Evolutionary conservation across 2,113 vertebrate species (phyloP).

Genomic region (Trichechus manatus): DNA sequence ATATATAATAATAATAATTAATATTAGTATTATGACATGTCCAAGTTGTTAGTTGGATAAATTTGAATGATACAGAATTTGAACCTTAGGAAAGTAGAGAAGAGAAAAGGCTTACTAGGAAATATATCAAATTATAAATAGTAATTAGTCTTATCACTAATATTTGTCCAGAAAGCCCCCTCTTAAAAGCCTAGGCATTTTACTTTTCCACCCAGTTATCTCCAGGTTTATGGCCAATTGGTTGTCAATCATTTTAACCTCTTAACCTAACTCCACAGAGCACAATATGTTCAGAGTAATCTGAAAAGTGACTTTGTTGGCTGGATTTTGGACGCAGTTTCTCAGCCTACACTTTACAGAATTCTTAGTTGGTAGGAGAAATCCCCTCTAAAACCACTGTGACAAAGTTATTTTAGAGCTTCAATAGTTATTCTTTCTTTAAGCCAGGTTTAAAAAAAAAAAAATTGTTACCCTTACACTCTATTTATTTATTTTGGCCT

Average conservation of each 20-base stretch:
- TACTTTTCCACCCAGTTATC: neutral
- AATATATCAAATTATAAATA: neutral
- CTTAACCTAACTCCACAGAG: neutral
- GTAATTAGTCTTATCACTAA: neutral
- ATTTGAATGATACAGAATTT: neutral
- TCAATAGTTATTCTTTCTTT: constrained; percentile 78
- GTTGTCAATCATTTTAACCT: constrained; percentile 28
- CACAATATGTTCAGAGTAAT: constrained; percentile 51
- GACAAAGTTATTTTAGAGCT: constrained; percentile 79
- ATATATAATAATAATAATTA: neutral
- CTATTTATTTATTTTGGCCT: constrained; percentile 90
- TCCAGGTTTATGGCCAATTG: neutral
- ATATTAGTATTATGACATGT: neutral
- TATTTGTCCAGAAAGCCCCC: neutral
- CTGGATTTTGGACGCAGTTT: constrained; percentile 29
- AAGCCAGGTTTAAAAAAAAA: constrained; percentile 60
- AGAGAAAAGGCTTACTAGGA: neutral
- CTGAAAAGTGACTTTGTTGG: neutral
- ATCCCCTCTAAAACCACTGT: constrained; percentile 76
- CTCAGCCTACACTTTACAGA: constrained; percentile 44
- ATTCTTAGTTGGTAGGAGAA: constrained; percentile 65
- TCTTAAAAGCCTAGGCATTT: neutral
- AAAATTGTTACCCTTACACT: constrained; percentile 86
- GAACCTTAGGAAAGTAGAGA: neutral
- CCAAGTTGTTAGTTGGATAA: neutral